Evolutionary conservation across 2,888 invertebrate genomes (phyloP), one percentile per base, ranked within the genome.

Genomic region (Ctenicera cuprea): DNA sequence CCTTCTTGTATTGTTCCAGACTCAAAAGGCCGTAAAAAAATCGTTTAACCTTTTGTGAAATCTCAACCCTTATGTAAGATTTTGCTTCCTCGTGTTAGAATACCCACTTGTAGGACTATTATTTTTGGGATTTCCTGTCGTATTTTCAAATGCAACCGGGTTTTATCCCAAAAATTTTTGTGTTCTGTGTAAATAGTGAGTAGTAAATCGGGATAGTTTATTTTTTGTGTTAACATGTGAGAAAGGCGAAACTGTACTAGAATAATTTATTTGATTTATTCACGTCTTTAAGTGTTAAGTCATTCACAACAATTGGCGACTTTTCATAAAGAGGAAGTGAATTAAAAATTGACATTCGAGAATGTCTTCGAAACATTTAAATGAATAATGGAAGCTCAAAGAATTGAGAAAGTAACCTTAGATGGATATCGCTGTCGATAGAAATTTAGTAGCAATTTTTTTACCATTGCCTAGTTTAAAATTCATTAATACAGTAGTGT

Each of bases 21-120:
- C 63, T 71, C 65, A 74, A 74, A 74, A 70, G 74, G 45, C 50
- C 66, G 71, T 66, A 74, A 74, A 66, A 70, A 64, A 71, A 74
- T 71, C 74, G 74, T 64, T 74, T 71, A 71, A 67, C 74, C 66
- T 63, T 52, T 73, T 73, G 63, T 66, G 18, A 43, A 63, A 54
- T 26, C 33, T 45, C 70, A 73, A 73, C 69, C 73, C 72, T 73
- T 73, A 72, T 50, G 30, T 37, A 45, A 11, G 57, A 30, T 30
- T 71, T 54, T 22, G 26, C 37, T 61, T 62, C 43, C 59, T 67
- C 62, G 20, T 3, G 26, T 38, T 48, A n/a, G 54, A 30, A 66
- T 37, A 63, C 45, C 69, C 69, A 62, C 69, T 70, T 63, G 33
- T 57, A 38, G 22, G 12, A 9, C 33, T 26, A 30, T 45, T 63